Base-by-base conservation (phyloP, 2,113 vertebrate species). In the Tonatia bakeri region DNA sequence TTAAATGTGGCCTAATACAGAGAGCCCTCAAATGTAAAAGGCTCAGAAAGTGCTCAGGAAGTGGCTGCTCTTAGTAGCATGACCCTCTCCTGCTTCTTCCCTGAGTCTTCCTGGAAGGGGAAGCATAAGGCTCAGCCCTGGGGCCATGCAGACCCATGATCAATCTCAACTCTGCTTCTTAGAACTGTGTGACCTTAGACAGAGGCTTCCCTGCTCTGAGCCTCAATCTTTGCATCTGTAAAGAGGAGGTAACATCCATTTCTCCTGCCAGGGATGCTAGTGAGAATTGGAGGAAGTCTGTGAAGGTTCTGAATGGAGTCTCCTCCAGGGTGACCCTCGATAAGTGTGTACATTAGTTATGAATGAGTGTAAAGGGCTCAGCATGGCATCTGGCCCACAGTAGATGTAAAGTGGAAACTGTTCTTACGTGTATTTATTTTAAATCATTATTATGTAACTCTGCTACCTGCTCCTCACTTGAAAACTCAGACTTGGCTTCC, bases 241-340 rank as follows among this genome's bases (percentile, higher is more conserved):
- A 94, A 75, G 47, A 36, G 17, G 17, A 38, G 10, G 10, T 90
- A 6, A 16, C 13, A 82, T 36, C 52, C 38, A 54, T 56, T 70
- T 47, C 40, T 93, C 52, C 61, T 12, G 4, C 10, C 11, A 7
- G 65, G 15, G 45, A 65, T 86, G 59, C 14, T 40, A 65, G n/a
- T 59, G 17, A 85, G 61, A 65, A 6, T 45, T 33, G 13, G 47
- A 84, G 33, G 20, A 40, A 65, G 43, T 9, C 70, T 17, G 1
- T 50, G 40, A 40, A 77, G n/a, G 47, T 80, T 88, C 43, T 64
- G 56, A 96, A 13, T 20, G 28, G 28, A 22, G 17, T 43, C 54
- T 82, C 54, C 43, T 22, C 22, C 31, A 2, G 3, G 26, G 26
- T 33, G 40, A 38, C 19, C 65, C 36, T 65, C 0, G 0, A 2